Evolutionary conservation across 2,113 vertebrate species (phyloP).

Genomic region (Brienomyrus brachyistius): DNA sequence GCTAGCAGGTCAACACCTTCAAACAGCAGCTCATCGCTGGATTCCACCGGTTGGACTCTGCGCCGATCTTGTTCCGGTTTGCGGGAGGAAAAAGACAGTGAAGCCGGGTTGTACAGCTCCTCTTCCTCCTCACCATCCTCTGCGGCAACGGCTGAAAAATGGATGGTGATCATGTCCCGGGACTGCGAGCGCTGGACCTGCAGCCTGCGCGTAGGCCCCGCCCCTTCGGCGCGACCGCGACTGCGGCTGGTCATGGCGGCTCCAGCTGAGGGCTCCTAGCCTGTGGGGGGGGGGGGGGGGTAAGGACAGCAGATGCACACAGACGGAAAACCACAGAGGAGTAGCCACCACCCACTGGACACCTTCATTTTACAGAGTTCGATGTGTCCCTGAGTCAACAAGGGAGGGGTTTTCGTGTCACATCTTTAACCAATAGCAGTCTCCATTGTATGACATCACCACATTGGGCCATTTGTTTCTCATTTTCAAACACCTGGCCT

Average conservation of each 20-base stretch:
- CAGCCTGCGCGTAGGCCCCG: conserved; percentile 70
- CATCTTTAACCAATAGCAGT: too few species aligned
- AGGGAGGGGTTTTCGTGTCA: too few species aligned
- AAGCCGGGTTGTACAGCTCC: conserved; percentile 59
- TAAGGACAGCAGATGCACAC: conserved; percentile 26
- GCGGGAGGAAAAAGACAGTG: conserved; percentile 30
- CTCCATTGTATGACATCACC: too few species aligned
- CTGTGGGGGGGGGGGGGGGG: conserved; percentile 44
- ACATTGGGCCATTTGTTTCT: too few species aligned
- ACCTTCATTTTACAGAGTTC: too few species aligned
- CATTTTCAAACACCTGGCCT: too few species aligned
- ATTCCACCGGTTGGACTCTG: conserved; percentile 76
- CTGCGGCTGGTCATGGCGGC: conserved; percentile 88
- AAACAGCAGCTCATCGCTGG: conserved; percentile 77
- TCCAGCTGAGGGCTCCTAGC: conserved; percentile 63
- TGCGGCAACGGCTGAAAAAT: conserved; percentile 90
- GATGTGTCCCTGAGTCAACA: too few species aligned
- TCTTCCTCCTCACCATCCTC: conserved; percentile 96
- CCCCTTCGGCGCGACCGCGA: conserved; percentile 73
- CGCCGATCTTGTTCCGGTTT: conserved; percentile 62
- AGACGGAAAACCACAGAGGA: not conserved
- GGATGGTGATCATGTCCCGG: conserved; percentile 93
- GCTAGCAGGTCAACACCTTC: conserved; percentile 42
- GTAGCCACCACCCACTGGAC: too few species aligned
- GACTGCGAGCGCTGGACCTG: conserved; percentile 91